A percentile compares a stretch with the other conserved stretches of the same genome.
Conservation (phyloP, 2,797 vertebrate species). For the Micropoecilia bifurca region DNA sequence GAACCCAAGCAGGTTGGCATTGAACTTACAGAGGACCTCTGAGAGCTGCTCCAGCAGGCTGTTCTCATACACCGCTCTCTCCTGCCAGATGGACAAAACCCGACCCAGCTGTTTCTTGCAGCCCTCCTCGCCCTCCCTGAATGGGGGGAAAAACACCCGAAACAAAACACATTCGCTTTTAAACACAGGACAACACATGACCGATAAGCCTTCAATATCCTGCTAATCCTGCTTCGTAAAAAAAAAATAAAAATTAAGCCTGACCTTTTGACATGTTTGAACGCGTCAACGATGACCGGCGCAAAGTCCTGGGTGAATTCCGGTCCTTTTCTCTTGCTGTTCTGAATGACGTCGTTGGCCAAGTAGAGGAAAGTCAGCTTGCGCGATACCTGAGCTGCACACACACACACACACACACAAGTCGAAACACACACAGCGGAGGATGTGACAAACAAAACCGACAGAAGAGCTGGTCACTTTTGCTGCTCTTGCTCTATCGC, state of each 20-base stretch:
- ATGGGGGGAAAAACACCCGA: constrained; percentile 11
- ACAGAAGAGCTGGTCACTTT: neutral
- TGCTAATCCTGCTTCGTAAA: neutral
- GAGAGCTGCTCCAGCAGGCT: constrained; percentile 93
- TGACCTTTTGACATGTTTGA: constrained; percentile 96
- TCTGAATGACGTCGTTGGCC: constrained; percentile 99
- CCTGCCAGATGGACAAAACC: constrained; percentile 98
- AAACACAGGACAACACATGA: neutral
- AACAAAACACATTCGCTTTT: neutral
- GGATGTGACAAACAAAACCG: neutral
- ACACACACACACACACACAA: constrained; percentile 23
- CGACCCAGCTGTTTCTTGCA: constrained; percentile 96
- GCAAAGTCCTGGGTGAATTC: constrained; percentile 99
- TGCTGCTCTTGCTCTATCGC: neutral
- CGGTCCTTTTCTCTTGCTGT: constrained; percentile 99
- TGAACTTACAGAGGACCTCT: constrained; percentile 91
- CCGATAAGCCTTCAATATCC: neutral
- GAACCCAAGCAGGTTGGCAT: neutral
- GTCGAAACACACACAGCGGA: constrained; percentile 18
- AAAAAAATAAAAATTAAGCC: constrained; percentile 1
- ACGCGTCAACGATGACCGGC: constrained; percentile 94
- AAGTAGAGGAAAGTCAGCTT: constrained; percentile 98
- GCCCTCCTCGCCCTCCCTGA: constrained; percentile 93
- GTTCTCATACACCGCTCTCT: constrained; percentile 96
- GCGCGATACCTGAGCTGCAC: constrained; percentile 91